phyloP scores from a whole-genome alignment of 2,797 vertebrate species.

The Lacerta bilineata region DNA sequence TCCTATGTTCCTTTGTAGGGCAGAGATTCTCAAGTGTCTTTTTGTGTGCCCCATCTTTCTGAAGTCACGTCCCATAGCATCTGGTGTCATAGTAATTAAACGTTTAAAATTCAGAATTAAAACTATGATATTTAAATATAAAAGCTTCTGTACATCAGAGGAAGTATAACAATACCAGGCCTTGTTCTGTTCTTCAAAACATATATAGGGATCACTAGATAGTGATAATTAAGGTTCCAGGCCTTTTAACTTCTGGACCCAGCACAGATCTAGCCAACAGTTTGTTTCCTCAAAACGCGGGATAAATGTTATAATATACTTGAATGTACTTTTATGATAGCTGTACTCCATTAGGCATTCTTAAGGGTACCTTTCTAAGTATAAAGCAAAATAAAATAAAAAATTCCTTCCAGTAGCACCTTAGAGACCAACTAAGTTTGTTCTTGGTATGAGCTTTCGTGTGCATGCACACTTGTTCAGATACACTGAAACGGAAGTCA shows the following conservation, averaged over 20 bases:
- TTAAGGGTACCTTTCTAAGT: not conserved
- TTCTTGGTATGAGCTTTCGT: too few relatives aligned
- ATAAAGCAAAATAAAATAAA: too few relatives aligned
- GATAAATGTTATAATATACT: conserved; percentile 1
- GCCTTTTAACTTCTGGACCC: not conserved
- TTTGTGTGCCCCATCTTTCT: not conserved
- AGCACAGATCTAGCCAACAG: not conserved
- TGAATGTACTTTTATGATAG: not conserved
- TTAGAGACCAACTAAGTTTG: too few relatives aligned
- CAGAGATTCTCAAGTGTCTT: not conserved
- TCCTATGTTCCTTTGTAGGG: too few relatives aligned
- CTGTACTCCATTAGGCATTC: not conserved
- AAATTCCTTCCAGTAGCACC: too few relatives aligned
- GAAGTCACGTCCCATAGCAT: not conserved
- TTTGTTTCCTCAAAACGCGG: not conserved
- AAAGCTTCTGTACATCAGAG: not conserved
- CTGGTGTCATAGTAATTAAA: not conserved
- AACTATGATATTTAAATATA: not conserved
- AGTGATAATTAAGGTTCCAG: not conserved
- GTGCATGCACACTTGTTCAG: too few relatives aligned
- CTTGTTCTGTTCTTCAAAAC: not conserved
- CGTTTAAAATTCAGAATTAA: not conserved
- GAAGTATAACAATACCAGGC: not conserved
- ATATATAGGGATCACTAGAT: not conserved
- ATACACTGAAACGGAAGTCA: too few relatives aligned